phyloP scores from a whole-genome alignment of 2,113 vertebrate species.

The Ondatra zibethicus region DNA sequence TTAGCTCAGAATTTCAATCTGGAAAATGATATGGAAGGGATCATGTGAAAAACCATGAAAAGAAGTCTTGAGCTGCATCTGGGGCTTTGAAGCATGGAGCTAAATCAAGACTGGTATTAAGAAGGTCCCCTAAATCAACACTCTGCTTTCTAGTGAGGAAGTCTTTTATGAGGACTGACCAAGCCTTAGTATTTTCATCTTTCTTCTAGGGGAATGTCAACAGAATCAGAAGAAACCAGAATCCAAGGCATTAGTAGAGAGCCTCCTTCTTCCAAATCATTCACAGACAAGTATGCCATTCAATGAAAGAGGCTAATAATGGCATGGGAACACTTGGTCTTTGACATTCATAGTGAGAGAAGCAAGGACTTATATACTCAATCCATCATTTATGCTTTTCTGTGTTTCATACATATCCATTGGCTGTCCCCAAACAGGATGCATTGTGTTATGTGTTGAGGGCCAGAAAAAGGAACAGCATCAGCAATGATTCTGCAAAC shows the following conservation, averaged over 20 bases:
- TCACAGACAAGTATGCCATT: background rate
- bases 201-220: background rate
- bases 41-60: background rate
- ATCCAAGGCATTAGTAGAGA: background rate
- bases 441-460: background rate
- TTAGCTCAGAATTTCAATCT: background rate
- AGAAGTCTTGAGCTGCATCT: background rate
- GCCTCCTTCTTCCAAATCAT: background rate
- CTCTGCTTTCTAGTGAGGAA: background rate
- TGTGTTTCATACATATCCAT: background rate
- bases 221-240: background rate
- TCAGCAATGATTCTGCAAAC: background rate
- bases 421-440: background rate
- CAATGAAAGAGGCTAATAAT: background rate
- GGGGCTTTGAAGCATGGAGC: fast-evolving
- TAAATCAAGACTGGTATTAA: background rate
- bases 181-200: background rate
- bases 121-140: background rate
- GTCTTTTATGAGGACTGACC: background rate
- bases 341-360: background rate
- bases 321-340: background rate
- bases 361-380: background rate
- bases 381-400: background rate
- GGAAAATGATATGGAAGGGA: background rate
- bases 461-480: background rate